phyloP scores from a whole-genome alignment of 2,113 vertebrate species.

The Nicator chloris region DNA sequence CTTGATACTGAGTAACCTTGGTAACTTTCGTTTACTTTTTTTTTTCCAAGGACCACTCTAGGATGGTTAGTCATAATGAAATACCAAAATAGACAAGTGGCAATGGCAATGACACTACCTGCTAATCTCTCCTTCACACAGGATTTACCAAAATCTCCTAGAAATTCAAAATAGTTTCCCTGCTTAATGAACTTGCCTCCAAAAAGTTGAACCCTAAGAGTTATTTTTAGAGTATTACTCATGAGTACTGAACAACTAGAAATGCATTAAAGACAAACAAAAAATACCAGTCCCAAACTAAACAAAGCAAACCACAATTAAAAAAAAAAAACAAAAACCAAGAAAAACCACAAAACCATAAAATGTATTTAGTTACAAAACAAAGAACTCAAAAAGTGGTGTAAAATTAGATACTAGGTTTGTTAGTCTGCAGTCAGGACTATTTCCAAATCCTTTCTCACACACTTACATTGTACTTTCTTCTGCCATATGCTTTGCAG shows the following conservation, averaged over 20 bases:
- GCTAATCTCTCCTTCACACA: not conserved
- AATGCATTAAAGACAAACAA: not conserved
- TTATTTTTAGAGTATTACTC: conserved; percentile 19
- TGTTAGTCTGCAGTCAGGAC: not conserved
- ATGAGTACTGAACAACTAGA: not conserved
- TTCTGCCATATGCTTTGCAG: not conserved
- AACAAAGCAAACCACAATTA: conserved; percentile 23
- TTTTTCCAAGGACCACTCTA: not conserved
- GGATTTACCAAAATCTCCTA: not conserved
- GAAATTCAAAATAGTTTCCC: not conserved
- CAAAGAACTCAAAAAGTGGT: not conserved
- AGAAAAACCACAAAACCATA: not conserved
- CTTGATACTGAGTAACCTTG: not conserved
- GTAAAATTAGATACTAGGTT: not conserved
- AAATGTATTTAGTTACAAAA: not conserved
- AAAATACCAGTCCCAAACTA: not conserved
- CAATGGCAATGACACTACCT: not conserved
- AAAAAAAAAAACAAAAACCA: not conserved
- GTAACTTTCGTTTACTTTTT: not conserved
- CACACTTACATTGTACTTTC: not conserved
- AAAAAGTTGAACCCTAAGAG: not conserved
- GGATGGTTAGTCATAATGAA: not conserved
- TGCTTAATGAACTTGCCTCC: not conserved
- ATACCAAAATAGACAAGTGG: not conserved
- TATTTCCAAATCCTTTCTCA: not conserved